phyloP scores from a whole-genome alignment of 2,797 vertebrate genomes.

The Rhinogobio ventralis region DNA sequence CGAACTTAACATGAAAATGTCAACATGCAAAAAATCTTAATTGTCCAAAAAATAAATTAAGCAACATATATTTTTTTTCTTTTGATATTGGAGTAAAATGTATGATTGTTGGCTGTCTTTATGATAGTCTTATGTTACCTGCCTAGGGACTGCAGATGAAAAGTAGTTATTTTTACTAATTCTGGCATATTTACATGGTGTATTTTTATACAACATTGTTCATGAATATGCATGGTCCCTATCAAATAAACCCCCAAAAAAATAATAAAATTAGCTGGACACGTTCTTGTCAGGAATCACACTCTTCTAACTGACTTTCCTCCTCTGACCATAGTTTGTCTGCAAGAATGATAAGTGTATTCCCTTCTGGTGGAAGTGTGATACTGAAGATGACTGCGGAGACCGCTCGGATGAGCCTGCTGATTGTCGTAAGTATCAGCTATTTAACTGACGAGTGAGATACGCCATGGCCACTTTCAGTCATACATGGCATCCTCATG shows the following conservation, averaged over 20 bases:
- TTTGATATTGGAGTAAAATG: not conserved
- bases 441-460: not conserved
- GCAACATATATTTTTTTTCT: not conserved
- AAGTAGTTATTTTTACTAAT: too few relatives aligned
- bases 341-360: conserved; percentile 99
- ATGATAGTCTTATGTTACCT: too few relatives aligned
- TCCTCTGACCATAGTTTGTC: conserved; percentile 83
- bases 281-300: not conserved
- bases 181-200: too few relatives aligned
- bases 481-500: not conserved
- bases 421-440: conserved; percentile 89
- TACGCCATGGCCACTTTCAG: not conserved
- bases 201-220: too few relatives aligned
- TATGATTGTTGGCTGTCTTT: too few relatives aligned
- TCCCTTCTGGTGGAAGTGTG: conserved; percentile 99
- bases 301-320: not conserved
- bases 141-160: too few relatives aligned
- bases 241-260: too few relatives aligned
- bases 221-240: too few relatives aligned
- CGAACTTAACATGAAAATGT: not conserved
- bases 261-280: not conserved
- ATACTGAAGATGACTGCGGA: conserved; percentile 96
- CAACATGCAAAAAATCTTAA: not conserved
- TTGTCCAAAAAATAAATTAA: not conserved
- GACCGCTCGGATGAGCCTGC: conserved; percentile 93